Base-by-base conservation (phyloP, 1,140 invertebrate genomes). In the Chelonus insularis region DNA sequence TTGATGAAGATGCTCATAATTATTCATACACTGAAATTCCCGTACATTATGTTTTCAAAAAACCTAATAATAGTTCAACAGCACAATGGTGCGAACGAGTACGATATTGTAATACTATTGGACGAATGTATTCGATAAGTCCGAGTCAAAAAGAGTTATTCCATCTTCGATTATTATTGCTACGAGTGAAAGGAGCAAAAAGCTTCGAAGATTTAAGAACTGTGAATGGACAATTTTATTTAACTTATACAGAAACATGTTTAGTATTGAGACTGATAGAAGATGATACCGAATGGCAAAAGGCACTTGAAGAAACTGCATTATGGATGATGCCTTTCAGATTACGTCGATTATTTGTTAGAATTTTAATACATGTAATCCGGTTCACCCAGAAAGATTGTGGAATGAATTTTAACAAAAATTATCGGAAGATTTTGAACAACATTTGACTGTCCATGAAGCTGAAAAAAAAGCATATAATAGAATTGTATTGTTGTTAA, bases 361-460 rank as follows among this genome's bases (percentile, higher is more conserved):
- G 59, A 43, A 51, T 60, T 18, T 21, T 60, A 32, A 29, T 52
- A 23, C 37, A 52, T 60, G 50, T 52, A 48, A 54, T 4, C 59
- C 36, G 12, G 39, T 54, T 54, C 37, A 60, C 43, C 48, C 48
- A 18, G 48, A 54, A 43, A 18, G 50, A 52, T 23, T 61, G 4
- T 61, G 59, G 59, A 29, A 61, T 51, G 18, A 61, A 61, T 61
- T 61, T 12, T 43, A 61, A 34, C 4, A 23, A n/a, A 32, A 43
- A 3, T 14, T 61, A 18, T 61, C 59, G 2, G 48, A 61, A 14
- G 59, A 61, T 61, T 61, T 50, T 16, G 36, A 32, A 25, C 34
- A 48, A 52, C 57, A 50, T 32, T 11, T 52, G n/a, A 34, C 48
- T 2, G 36, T 41, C 12, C 6, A 23, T 12, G 43, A 41, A 45